Percentiles rank a stretch among this genome's conserved stretches.
phyloP scores from a whole-genome alignment of 2,888 invertebrate species.

The Mythimna lalbum region DNA sequence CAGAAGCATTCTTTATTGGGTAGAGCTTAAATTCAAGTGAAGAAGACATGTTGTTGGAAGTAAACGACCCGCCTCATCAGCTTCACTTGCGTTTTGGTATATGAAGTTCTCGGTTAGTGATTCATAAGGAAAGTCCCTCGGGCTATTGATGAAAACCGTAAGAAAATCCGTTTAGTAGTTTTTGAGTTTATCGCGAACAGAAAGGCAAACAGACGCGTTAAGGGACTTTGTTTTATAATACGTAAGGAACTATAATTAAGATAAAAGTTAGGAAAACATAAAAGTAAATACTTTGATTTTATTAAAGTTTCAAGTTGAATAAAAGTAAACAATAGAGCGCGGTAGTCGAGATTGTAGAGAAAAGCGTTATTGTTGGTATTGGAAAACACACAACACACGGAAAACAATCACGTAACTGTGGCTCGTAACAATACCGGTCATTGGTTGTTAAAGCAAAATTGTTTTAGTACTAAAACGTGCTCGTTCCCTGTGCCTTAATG shows the following conservation, averaged over 20 bases:
- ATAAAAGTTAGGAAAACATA: background rate
- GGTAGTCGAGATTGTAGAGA: slow-evolving; percentile 22
- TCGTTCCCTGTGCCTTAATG: slow-evolving; percentile 15
- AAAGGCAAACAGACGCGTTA: too few species aligned
- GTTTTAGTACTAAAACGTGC: slow-evolving; percentile 36
- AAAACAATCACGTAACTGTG: slow-evolving; percentile 32
- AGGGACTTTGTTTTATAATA: too few species aligned
- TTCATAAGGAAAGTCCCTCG: too few species aligned
- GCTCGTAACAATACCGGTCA: slow-evolving; percentile 19
- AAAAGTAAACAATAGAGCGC: slow-evolving; percentile 5
- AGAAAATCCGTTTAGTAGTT: too few species aligned
- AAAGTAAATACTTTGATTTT: background rate
- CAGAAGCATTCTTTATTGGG: background rate
- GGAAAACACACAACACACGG: slow-evolving; percentile 21
- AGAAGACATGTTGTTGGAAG: background rate
- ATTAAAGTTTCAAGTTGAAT: background rate
- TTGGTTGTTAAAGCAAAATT: slow-evolving; percentile 23
- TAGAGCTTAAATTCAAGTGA: background rate
- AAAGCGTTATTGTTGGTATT: slow-evolving; percentile 23
- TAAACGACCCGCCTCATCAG: too few species aligned
- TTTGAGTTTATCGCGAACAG: too few species aligned
- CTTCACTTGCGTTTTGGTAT: too few species aligned
- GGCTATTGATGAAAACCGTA: too few species aligned
- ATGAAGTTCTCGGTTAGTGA: too few species aligned
- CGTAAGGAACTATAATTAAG: background rate